Percentiles rank a stretch among this genome's conserved stretches.
These are phyloP conservation scores for Noctua pronuba DNA, from an alignment of 2,888 invertebrate species.

Conservation along the genomic window DNA sequence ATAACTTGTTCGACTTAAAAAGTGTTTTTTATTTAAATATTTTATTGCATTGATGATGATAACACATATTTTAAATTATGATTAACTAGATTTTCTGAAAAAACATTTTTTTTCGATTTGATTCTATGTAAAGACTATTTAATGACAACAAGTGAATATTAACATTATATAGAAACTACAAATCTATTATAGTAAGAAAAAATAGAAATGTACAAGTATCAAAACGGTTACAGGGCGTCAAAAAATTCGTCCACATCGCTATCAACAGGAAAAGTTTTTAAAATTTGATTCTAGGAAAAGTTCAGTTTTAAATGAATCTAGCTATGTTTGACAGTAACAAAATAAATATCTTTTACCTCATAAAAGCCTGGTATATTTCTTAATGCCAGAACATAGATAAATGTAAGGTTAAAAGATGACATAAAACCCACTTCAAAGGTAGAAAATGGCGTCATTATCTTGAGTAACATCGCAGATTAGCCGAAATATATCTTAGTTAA, in stretches of 20 bases:
- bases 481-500: constrained; percentile 36
- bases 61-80: background rate
- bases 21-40: background rate
- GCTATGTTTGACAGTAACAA: background rate
- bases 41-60: background rate
- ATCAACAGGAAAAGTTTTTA: too few species aligned
- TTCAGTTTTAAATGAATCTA: background rate
- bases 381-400: constrained; percentile 16
- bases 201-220: too few species aligned
- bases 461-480: constrained; percentile 36
- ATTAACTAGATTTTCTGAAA: background rate
- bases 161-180: too few species aligned
- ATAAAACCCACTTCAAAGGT: constrained; percentile 41
- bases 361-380: constrained; percentile 1
- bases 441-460: constrained; percentile 38
- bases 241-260: too few species aligned
- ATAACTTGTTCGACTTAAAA: background rate
- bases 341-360: background rate
- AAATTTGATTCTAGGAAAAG: background rate
- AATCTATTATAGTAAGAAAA: too few species aligned
- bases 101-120: background rate
- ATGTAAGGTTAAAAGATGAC: constrained; percentile 34
- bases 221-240: too few species aligned
- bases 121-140: too few species aligned
- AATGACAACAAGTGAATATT: too few species aligned